Evolutionary conservation across 2,797 vertebrate genomes (phyloP), one percentile per base, ranked within the genome.

Genomic region (Diceros bicornis): DNA sequence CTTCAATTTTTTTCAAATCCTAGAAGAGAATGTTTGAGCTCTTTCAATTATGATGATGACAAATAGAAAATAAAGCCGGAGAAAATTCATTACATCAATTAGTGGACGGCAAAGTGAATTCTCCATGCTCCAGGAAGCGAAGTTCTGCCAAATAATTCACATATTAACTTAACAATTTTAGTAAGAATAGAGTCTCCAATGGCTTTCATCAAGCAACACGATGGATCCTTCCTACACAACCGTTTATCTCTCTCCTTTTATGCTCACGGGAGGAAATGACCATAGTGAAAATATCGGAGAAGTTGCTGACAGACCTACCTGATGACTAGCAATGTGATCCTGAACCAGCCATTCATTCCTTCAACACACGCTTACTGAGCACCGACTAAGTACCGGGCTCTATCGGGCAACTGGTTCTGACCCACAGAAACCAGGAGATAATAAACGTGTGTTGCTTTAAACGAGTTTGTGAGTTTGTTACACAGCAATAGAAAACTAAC

Each of bases 11-110:
- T 89, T 75, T 25, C 25, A 52, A 69, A 75, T 74, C 57, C 41
- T 72, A 44, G 20, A 72, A 57, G 23, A 6, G 3, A 41, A 50
- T 27, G 14, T 75, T 68, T 85, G 62, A 44, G 21, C 13, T 74
- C 69, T 93, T 92, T 96, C 27, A 16, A 78, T 50, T 41, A 69
- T 77, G 55, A 66, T 66, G 29, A 64, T 32, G 17, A 82, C 52
- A 91, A 69, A 57, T 20, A 91, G 37, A 96, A 75, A 92, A 86
- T 27, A 68, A 86, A 83, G 29, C 18, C 50, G 44, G 86, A 85
- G 50, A 77, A 64, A 88, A 92, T 57, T 6, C 4, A 69, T 62
- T 34, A 4, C 1, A 21, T 85, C 47, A 55, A 29, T 78, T 69
- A 44, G 52, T 57, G n/a, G 17, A 25, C 7, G 52, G 74, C 72